Percentiles rank a stretch among this genome's conserved stretches.
phyloP scores from a whole-genome alignment of 2,888 invertebrate genomes.

The Calameuta idolon region DNA sequence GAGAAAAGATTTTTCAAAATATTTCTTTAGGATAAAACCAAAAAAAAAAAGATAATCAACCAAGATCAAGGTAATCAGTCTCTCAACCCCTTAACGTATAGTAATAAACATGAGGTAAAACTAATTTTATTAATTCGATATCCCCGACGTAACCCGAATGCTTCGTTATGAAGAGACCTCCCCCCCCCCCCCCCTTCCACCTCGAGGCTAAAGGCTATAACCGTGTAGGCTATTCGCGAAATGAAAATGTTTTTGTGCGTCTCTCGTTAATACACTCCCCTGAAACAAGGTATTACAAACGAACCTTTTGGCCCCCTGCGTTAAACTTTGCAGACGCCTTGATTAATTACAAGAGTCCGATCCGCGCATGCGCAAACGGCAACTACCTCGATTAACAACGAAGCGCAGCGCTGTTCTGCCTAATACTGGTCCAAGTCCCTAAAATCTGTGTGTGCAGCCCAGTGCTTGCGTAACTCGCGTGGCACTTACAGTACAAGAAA shows the following conservation, averaged over 20 bases:
- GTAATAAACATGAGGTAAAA: neutral
- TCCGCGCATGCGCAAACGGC: neutral
- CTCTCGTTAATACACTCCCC: neutral
- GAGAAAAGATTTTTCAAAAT: no score
- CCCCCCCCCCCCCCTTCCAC: neutral
- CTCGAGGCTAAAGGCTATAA: neutral
- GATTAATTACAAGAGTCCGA: neutral
- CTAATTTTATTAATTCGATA: neutral
- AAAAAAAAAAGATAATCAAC: neutral
- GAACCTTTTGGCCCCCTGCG: neutral
- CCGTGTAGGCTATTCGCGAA: neutral
- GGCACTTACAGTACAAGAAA: neutral
- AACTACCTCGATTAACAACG: neutral
- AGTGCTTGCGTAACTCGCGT: neutral
- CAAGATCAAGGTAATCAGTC: neutral
- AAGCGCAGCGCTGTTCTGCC: neutral
- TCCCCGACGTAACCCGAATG: neutral
- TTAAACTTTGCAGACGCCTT: neutral
- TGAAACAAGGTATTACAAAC: neutral
- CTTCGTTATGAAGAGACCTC: neutral
- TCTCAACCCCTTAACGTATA: neutral
- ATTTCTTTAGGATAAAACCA: no score
- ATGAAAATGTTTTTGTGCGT: neutral
- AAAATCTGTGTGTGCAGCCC: no score
- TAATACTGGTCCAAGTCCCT: neutral